Evolutionary conservation across 2,797 vertebrate species (phyloP).

Genomic region (Psittacula derbiana): DNA sequence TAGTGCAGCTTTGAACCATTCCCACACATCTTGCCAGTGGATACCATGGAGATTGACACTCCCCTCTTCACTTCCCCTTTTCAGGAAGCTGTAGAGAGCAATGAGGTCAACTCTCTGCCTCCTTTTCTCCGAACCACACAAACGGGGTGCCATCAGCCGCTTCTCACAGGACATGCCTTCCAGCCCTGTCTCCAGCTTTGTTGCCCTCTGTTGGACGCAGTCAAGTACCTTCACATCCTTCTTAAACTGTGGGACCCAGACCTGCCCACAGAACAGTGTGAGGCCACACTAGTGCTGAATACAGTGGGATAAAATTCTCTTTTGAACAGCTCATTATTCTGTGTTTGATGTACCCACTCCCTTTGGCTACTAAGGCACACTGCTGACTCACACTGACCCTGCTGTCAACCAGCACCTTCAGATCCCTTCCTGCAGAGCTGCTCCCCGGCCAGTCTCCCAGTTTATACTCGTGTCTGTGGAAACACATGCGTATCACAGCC

Average conservation of each 20-base stretch:
- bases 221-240: not conserved
- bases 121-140: not conserved
- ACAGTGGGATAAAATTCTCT: accelerated
- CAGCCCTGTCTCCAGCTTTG: not conserved
- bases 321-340: not conserved
- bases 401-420: not conserved
- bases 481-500: not conserved
- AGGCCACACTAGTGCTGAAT: accelerated
- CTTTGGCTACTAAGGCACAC: not conserved
- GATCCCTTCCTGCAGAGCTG: not conserved
- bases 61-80: not conserved
- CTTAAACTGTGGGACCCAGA: not conserved
- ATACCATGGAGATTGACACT: not conserved
- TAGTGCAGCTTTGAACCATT: not conserved
- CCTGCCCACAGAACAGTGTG: not conserved
- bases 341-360: not conserved
- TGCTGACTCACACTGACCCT: not conserved
- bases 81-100: not conserved
- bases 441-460: not conserved
- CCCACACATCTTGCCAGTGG: accelerated
- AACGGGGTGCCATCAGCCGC: accelerated
- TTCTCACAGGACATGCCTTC: not conserved
- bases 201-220: not conserved
- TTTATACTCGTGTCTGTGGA: not conserved
- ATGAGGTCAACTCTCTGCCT: not conserved